Evolutionary conservation across 2,797 vertebrate species (phyloP).

Genomic region (Stomatorhinus walkeri): DNA sequence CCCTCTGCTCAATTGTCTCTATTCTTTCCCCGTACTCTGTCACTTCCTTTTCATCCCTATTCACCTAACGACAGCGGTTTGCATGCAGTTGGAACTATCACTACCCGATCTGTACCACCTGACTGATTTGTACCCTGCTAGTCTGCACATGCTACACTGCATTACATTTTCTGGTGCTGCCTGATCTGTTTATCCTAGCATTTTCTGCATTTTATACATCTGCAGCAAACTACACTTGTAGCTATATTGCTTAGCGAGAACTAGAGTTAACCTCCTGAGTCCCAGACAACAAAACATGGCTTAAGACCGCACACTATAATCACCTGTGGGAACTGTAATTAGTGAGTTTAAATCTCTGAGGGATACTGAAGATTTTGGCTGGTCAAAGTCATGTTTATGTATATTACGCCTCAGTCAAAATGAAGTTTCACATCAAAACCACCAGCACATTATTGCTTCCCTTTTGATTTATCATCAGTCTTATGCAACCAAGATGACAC

Average conservation of each 20-base stretch:
- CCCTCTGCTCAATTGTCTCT: neutral
- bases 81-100: neutral
- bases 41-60: neutral
- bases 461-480: neutral
- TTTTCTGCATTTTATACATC: neutral
- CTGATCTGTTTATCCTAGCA: neutral
- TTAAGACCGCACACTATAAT: neutral
- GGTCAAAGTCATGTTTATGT: neutral
- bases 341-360: neutral
- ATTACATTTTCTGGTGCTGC: neutral
- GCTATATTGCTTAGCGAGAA: neutral
- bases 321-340: neutral
- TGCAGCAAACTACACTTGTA: neutral
- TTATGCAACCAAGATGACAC: slow-evolving; percentile 11
- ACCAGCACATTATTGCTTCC: neutral
- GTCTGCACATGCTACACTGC: neutral
- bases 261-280: neutral
- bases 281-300: neutral
- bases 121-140: neutral
- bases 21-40: neutral
- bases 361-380: neutral
- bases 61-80: neutral
- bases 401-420: neutral
- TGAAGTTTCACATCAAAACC: neutral
- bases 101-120: neutral